Base-by-base conservation (phyloP, 2,797 vertebrate genomes). In the Neoniphon sammara region DNA sequence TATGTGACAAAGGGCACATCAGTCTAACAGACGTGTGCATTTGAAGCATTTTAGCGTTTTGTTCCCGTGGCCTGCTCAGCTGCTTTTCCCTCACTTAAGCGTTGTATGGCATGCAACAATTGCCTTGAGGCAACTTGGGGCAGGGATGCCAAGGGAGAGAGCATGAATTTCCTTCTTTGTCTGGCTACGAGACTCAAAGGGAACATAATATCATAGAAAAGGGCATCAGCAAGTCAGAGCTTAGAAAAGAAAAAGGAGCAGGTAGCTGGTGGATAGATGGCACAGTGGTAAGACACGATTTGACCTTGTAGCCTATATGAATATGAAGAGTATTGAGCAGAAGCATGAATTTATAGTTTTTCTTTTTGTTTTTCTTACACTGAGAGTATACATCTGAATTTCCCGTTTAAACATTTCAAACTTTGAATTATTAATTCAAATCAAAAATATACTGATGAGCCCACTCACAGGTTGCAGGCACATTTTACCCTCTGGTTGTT, bases 21-120 rank as follows among this genome's bases (percentile, higher is more conserved):
- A 67, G 63, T 82, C 58, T 88, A 87, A 80, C 78, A 84, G 77
- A 85, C 59, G 54, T 70, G 70, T 30, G 69, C 55, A 15, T 27
- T 39, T 34, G 34, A 15, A 55, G 69, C 64, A 59, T 70, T 54
- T 60, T 68, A 64, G 62, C 63, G 66, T 82, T 77, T 73, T 39
- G 54, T 60, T 61, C 72, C 30, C 25, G 2, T 4, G 25, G 25
- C 25, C 25, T 4, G 25, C 60, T 50, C 5, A 9, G 44, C 57
- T 17, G 27, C 53, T 36, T 70, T 75, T 66, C 39, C 34, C 39
- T 18, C 31, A 14, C 55, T 27, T 70, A 30, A 64, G 52, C 39
- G 57, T 71, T 74, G 42, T 75, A 65, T 42, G 31, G 69, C 39
- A 49, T 39, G 55, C 42, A 66, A 75, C 23, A 60, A 65, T 25